A percentile compares a stretch with the other conserved stretches of the same genome.
phyloP scores from a whole-genome alignment of 2,888 invertebrate genomes.

The Tetragonula carbonaria region DNA sequence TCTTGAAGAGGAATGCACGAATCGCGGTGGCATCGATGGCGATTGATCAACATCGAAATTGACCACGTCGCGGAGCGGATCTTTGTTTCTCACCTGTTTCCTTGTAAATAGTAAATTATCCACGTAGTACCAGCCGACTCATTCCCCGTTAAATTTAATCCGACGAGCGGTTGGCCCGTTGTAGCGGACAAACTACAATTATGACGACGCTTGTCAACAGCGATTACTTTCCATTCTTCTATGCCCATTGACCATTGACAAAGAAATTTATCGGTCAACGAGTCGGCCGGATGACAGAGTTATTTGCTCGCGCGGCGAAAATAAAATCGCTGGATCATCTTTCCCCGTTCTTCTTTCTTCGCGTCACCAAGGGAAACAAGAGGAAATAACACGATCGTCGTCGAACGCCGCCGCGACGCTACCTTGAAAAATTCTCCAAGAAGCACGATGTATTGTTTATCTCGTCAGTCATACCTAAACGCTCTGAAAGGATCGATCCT shows the following conservation, averaged over 20 bases:
- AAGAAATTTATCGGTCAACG: constrained; percentile 48
- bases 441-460: neutral
- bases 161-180: constrained; percentile 27
- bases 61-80: neutral
- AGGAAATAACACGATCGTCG: neutral
- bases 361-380: neutral
- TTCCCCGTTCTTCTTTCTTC: neutral
- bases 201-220: constrained; percentile 28
- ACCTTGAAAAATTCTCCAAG: neutral
- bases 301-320: constrained; percentile 33
- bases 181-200: constrained; percentile 62
- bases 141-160: constrained; percentile 35
- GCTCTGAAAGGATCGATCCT: constrained; percentile 6
- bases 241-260: constrained; percentile 18
- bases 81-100: constrained; percentile 33
- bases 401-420: neutral
- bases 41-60: neutral
- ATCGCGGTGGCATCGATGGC: constrained; percentile 1
- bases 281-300: constrained; percentile 40
- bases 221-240: neutral
- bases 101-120: constrained; percentile 76
- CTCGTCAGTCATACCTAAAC: constrained; percentile 34
- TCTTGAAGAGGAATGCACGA: neutral
- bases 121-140: constrained; percentile 43
- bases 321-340: neutral